These are phyloP conservation scores for Harpagifer antarcticus DNA, from an alignment of 2,797 vertebrate species.

Conservation along the genomic window DNA sequence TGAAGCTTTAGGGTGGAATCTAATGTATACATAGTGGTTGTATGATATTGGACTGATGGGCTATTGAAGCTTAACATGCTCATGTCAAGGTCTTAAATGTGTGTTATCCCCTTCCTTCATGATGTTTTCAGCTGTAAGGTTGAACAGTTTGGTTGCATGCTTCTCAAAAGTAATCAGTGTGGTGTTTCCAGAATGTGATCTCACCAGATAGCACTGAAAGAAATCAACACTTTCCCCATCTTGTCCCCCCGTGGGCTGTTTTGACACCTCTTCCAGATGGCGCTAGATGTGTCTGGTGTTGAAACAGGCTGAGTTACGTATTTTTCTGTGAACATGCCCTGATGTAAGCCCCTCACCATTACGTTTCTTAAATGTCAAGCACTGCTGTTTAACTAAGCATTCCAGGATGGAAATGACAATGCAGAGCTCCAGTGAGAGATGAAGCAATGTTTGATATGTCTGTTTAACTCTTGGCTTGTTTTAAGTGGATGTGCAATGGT, in stretches of 20 bases:
- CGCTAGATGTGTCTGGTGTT: conserved; percentile 24
- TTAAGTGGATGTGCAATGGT: conserved; percentile 10
- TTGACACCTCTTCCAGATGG: conserved; percentile 34
- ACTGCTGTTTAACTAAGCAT: conserved; percentile 36
- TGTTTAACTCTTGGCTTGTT: conserved; percentile 10
- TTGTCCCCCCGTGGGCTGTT: conserved; percentile 29
- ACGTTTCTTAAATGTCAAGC: conserved; percentile 41
- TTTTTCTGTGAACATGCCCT: conserved; percentile 14
- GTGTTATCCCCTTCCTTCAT: neutral
- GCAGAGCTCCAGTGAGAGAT: neutral
- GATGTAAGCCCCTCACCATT: too few species aligned
- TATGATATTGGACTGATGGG: neutral
- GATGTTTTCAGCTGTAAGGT: conserved; percentile 6
- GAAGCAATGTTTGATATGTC: conserved; percentile 23
- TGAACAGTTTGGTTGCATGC: conserved; percentile 8
- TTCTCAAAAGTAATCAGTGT: conserved; percentile 33
- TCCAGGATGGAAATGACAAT: conserved; percentile 31
- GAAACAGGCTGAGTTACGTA: conserved; percentile 11
- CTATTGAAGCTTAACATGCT: neutral
- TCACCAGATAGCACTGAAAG: conserved; percentile 15
- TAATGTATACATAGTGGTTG: neutral
- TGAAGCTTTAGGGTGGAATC: neutral
- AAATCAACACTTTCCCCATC: conserved; percentile 27
- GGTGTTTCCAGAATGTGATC: conserved; percentile 21
- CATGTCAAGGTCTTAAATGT: neutral